phyloP scores from a whole-genome alignment of 2,113 vertebrate species.

The Riparia riparia region DNA sequence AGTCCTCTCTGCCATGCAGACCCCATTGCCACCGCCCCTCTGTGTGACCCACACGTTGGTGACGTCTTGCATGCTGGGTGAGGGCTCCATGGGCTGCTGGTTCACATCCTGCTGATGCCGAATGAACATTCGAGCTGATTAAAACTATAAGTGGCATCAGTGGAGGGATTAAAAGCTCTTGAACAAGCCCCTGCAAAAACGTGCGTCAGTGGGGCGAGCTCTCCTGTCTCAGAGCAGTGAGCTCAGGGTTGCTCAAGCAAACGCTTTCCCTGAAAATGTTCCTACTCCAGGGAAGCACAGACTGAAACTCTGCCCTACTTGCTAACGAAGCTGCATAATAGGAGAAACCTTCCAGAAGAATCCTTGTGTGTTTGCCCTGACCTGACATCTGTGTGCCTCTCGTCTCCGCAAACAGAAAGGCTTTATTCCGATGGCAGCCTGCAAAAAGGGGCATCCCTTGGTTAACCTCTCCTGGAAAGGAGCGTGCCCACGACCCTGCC shows the following conservation, averaged over 20 bases:
- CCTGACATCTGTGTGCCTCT: background rate
- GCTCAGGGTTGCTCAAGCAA: background rate
- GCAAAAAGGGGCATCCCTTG: background rate
- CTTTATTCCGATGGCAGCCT: background rate
- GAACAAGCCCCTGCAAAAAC: background rate
- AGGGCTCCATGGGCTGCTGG: background rate
- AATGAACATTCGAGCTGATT: conserved; percentile 26
- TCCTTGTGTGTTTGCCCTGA: background rate
- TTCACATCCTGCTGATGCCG: conserved; percentile 7
- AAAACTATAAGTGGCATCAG: conserved; percentile 35
- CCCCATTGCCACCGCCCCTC: background rate
- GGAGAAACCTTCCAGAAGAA: background rate
- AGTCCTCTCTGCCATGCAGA: background rate
- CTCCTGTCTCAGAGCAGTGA: background rate
- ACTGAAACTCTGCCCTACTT: background rate
- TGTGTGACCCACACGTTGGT: background rate
- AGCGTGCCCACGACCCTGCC: accelerated
- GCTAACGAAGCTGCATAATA: background rate
- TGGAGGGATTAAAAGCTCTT: conserved; percentile 50
- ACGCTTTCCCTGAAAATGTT: background rate
- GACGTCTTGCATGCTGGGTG: background rate
- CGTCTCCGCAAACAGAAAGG: background rate
- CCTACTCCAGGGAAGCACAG: background rate
- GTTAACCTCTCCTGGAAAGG: background rate
- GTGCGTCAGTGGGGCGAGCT: conserved; percentile 26